phyloP scores from a whole-genome alignment of 2,797 vertebrate genomes.

The Sciaenops ocellatus region DNA sequence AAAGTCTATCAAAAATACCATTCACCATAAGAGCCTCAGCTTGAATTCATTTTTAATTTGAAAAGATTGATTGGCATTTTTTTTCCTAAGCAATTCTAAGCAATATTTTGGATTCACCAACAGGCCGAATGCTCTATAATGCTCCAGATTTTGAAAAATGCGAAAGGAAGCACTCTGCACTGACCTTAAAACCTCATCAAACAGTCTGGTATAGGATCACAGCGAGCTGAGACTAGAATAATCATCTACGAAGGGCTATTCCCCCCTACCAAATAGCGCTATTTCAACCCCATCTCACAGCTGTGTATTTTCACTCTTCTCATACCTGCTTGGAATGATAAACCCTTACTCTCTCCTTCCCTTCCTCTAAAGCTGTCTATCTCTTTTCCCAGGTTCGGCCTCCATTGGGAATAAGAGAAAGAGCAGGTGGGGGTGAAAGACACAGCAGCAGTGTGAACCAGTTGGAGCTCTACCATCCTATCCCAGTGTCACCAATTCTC shows the following conservation, averaged over 20 bases:
- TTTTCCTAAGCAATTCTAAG: neutral
- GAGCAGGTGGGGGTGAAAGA: constrained; percentile 54
- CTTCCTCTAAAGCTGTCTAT: constrained; percentile 69
- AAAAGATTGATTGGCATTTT: constrained; percentile 4
- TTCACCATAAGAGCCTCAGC: neutral
- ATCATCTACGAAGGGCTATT: constrained; percentile 47
- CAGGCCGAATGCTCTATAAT: constrained; percentile 20
- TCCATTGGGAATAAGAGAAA: constrained; percentile 64
- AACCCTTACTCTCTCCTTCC: constrained; percentile 47
- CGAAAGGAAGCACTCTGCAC: constrained; percentile 11
- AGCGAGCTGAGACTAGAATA: constrained; percentile 51
- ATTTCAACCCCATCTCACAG: constrained; percentile 66
- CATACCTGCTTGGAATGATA: constrained; percentile 79
- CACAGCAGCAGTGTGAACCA: constrained; percentile 36
- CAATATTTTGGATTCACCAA: constrained; percentile 22
- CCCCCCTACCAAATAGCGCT: constrained; percentile 60
- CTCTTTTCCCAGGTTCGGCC: constrained; percentile 52
- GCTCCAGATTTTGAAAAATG: constrained; percentile 32
- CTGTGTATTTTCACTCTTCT: constrained; percentile 66
- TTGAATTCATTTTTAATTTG: neutral
- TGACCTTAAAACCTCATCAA: constrained; percentile 73
- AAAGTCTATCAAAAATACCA: constrained; percentile 9
- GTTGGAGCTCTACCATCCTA: constrained; percentile 46
- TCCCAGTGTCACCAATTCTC: constrained; percentile 83
- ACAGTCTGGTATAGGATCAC: constrained; percentile 51